phyloP scores from a whole-genome alignment of 92 coral and sea anemone genomes.

The Phenganax marumi region DNA sequence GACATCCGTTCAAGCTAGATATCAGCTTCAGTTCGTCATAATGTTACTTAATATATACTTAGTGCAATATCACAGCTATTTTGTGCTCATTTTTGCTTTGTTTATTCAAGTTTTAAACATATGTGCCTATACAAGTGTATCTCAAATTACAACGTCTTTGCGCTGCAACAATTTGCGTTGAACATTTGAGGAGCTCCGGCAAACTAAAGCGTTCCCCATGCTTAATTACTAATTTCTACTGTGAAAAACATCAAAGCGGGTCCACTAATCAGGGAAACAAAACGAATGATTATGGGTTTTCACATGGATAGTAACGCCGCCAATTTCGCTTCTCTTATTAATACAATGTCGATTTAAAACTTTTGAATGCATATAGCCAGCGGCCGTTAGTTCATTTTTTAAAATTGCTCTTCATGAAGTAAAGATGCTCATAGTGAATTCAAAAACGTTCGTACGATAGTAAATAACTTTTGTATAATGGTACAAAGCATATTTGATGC shows the following conservation, averaged over 20 bases:
- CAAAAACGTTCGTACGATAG: too few relatives aligned
- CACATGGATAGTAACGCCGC: background rate
- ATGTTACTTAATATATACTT: too few relatives aligned
- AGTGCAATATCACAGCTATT: background rate
- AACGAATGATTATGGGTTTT: background rate
- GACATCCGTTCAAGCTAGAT: too few relatives aligned
- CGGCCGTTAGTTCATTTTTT: background rate
- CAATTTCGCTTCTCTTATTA: slow-evolving; percentile 7
- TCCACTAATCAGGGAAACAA: slow-evolving; percentile 30
- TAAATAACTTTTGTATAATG: too few relatives aligned
- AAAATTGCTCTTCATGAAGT: too few relatives aligned
- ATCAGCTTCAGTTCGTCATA: too few relatives aligned
- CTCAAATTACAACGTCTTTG: background rate
- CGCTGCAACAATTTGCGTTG: background rate
- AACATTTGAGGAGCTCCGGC: background rate
- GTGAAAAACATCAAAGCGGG: slow-evolving; percentile 26
- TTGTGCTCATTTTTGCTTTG: background rate
- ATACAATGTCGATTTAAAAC: background rate
- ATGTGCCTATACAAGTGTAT: background rate
- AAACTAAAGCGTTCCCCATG: background rate
- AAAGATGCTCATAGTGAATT: too few relatives aligned
- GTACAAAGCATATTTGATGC: too few relatives aligned
- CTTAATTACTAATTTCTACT: slow-evolving; percentile 36
- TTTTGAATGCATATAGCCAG: background rate
- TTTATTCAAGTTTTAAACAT: slow-evolving; percentile 14